Base-by-base conservation (phyloP, 2,797 vertebrate genomes). In the Gastrophryne carolinensis region DNA sequence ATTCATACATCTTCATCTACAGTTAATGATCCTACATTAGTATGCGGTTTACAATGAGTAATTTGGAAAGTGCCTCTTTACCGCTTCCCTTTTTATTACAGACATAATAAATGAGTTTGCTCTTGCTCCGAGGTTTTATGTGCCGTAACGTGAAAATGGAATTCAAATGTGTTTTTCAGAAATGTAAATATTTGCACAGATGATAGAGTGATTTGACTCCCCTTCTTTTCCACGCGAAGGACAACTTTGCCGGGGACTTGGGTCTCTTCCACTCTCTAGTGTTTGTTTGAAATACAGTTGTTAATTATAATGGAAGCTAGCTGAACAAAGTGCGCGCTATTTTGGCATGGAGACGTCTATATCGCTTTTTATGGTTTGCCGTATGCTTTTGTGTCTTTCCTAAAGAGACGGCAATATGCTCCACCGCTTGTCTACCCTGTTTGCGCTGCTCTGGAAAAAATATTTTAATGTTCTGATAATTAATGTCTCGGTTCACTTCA, bases 91-190 rank as follows among this genome's bases (percentile, higher is more conserved):
- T 63, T 63, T 76, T 75, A 76, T 76, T 69, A 61, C 57, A 77
- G 62, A 34, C 21, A 63, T 63, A 63, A 77, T 77, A 77, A 77
- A 77, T 77, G 64, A 70, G 74, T 77, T 77, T 77, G 74, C 74
- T 77, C 69, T 77, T 11, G 30, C 47, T 5, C 24, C 57, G 49
- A 29, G 47, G 68, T 71, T 77, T 77, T 64, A 71, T 71, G 57
- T 17, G 10, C 49, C 19, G 58, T 50, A 44, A 53, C 57, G 49
- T 70, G 69, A 57, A 71, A 64, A 71, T 54, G 50, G 66, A 77
- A 77, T 77, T 63, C 34, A 35, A 64, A 63, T 44, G 58, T 50
- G 35, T 77, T 69, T 69, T 50, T 44, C 15, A 35, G 65, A 77
- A 77, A 63, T 64, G 63, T 71, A 70, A 77, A 77, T 77, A 77